Evolutionary conservation across 1,140 invertebrate genomes (phyloP).

Genomic region (Brachionus angularis): DNA sequence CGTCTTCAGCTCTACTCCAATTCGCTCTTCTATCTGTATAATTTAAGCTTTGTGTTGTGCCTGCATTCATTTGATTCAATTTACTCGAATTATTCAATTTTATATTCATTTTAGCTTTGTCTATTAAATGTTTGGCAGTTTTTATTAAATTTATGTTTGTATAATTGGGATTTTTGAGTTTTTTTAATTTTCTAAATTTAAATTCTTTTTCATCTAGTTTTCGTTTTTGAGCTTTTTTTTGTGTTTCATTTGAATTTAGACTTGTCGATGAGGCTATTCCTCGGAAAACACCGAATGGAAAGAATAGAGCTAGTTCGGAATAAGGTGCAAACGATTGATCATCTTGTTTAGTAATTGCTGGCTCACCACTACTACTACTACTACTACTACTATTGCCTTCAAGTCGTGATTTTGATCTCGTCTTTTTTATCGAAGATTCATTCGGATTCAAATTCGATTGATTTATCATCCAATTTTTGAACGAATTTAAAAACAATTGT

Average conservation of each 20-base stretch:
- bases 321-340: conserved; percentile 25
- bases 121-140: conserved; percentile 23
- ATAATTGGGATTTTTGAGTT: not conserved
- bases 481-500: conserved; percentile 30
- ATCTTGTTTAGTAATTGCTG: conserved; percentile 20
- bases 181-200: too few species aligned
- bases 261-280: not conserved
- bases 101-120: conserved; percentile 13
- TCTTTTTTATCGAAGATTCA: not conserved
- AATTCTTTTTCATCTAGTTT: not conserved
- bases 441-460: not conserved
- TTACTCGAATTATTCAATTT: not conserved
- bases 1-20: conserved; percentile 15
- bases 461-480: conserved; percentile 40
- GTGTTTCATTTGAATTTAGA: not conserved
- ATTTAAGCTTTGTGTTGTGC: not conserved
- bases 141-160: conserved; percentile 25
- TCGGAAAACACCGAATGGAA: conserved; percentile 34
- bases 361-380: not conserved
- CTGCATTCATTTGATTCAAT: not conserved
- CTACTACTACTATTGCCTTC: too few species aligned
- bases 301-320: conserved; percentile 11
- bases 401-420: too few species aligned
- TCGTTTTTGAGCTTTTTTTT: not conserved
- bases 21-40: conserved; percentile 15